Evolutionary conservation across 2,113 vertebrate genomes (phyloP).

Genomic region (Piliocolobus tephrosceles): DNA sequence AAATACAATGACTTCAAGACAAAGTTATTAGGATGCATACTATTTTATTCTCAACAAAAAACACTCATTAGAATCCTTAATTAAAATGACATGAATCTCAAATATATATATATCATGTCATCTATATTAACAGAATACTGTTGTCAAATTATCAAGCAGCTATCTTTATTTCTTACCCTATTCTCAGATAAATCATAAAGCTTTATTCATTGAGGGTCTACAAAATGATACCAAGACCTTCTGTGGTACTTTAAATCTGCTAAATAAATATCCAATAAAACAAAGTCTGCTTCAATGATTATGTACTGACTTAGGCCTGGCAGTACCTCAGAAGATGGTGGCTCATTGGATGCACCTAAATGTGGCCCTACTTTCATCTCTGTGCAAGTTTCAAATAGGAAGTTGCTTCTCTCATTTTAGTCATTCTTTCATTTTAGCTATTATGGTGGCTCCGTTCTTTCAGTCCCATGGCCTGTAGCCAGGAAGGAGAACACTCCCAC

Average conservation of each 20-base stretch:
- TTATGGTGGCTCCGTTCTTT: background rate
- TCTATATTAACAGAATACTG: background rate
- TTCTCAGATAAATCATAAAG: slow-evolving; percentile 32
- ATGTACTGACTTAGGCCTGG: background rate
- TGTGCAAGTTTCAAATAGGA: background rate
- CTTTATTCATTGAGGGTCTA: background rate
- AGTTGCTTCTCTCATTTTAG: background rate
- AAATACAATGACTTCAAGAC: slow-evolving; percentile 55
- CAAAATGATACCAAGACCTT: background rate
- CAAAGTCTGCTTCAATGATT: background rate
- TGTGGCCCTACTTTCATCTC: background rate
- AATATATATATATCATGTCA: background rate
- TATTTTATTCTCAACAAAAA: slow-evolving; percentile 11
- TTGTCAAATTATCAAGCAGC: background rate
- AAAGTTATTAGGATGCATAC: slow-evolving; percentile 49
- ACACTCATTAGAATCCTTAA: slow-evolving; percentile 13
- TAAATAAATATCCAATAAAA: background rate
- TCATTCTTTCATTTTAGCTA: background rate
- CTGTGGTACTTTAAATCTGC: background rate
- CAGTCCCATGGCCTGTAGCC: background rate
- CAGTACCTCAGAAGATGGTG: background rate
- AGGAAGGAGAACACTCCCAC: background rate
- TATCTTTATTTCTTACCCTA: slow-evolving; percentile 12
- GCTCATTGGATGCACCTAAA: background rate
- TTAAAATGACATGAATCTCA: slow-evolving; percentile 41